phyloP scores from a whole-genome alignment of 2,888 invertebrate species.

The Cheiracanthium punctorium region DNA sequence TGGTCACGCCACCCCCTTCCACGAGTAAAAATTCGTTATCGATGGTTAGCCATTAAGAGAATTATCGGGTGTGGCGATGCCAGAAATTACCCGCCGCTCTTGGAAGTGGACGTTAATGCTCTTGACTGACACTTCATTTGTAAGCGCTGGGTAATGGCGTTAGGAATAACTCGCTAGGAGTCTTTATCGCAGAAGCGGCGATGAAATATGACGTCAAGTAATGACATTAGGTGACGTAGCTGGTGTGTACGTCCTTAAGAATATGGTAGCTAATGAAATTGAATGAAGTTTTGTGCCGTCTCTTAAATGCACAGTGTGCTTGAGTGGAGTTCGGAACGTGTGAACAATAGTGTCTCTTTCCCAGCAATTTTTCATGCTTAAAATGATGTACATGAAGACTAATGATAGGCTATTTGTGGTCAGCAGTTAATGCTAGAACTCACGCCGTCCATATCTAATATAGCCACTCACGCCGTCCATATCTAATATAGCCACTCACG shows the following conservation, averaged over 20 bases:
- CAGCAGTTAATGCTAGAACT: too few relatives aligned
- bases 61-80: slow-evolving; percentile 11
- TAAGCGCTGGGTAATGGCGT: neutral
- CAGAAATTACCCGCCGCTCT: neutral
- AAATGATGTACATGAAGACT: too few relatives aligned
- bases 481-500: too few relatives aligned
- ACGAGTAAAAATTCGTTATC: slow-evolving; percentile 9
- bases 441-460: too few relatives aligned
- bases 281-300: neutral
- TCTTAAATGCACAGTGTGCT: neutral
- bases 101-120: slow-evolving; percentile 15
- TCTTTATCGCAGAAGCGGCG: neutral
- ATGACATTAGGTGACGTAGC: slow-evolving; percentile 6
- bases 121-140: slow-evolving; percentile 13
- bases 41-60: slow-evolving; percentile 15
- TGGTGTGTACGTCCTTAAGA: neutral
- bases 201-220: slow-evolving; percentile 17
- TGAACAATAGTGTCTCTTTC: too few relatives aligned
- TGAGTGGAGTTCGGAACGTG: too few relatives aligned
- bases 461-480: too few relatives aligned
- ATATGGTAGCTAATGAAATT: slow-evolving; percentile 4
- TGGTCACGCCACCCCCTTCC: slow-evolving; percentile 26
- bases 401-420: too few relatives aligned
- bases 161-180: neutral
- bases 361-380: too few relatives aligned